Base-by-base conservation (phyloP, 2,797 vertebrate species). In the Meda fulgida region DNA sequence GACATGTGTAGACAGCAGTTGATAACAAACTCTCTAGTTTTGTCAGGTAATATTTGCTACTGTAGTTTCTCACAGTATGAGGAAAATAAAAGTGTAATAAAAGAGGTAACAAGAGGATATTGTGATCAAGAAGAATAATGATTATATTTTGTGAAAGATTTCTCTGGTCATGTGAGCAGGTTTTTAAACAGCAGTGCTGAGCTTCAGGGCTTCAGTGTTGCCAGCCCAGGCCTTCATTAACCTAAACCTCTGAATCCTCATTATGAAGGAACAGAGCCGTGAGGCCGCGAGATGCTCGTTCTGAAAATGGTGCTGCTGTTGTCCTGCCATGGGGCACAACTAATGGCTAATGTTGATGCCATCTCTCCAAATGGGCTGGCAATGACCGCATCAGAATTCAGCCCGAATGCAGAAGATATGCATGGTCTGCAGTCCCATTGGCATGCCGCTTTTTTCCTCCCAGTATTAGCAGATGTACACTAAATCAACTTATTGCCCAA, bases 181-280 rank as follows among this genome's bases (percentile, higher is more conserved):
- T 93, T 93, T 94, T 94, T 63, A 82, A 75, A 73, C 70, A 82
- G 70, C 69, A 63, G 70, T 92, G 90, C 92, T 87, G 87, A 91
- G 87, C 89, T 89, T 87, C 88, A 92, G 92, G 91, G 93, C 91
- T 83, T 90, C 88, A 87, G 92, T 88, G 93, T 93, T 92, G 91
- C 90, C 91, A 92, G 93, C 91, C 92, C 90, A 92, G 90, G 90
- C 86, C 93, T 95, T 95, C 94, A 95, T 96, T 95, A 95, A 89
- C 90, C 90, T 88, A 88, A 66, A 85, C 94, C 93, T 90, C 88
- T 87, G 88, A 81, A 87, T 94, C 93, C 94, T 92, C 92, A 94
- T 95, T 93, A 94, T 94, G 95, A 95, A 93, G 94, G 92, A 92
- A 91, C 90, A 92, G 94, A 93, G 92, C 91, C 83, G 93, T 92